Evolutionary conservation across 2,888 invertebrate species (phyloP).

Genomic region (Cancer borealis): DNA sequence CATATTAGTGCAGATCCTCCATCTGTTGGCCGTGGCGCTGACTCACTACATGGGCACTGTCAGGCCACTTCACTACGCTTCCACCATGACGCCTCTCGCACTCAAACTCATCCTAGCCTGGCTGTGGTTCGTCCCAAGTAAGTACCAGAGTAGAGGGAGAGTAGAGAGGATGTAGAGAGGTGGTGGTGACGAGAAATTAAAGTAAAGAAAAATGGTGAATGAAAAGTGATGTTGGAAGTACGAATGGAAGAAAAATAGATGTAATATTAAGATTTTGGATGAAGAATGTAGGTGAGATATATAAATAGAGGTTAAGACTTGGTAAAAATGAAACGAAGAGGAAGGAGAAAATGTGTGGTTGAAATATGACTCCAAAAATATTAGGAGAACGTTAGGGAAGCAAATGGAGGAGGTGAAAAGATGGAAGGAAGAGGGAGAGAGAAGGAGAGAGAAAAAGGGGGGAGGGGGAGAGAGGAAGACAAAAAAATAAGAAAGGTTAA

Average conservation of each 20-base stretch:
- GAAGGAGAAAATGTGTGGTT: background rate
- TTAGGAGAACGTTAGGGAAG: background rate
- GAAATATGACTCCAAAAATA: background rate
- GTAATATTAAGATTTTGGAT: too few species aligned
- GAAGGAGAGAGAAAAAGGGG: background rate
- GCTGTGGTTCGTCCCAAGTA: constrained; percentile 83
- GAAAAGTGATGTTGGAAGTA: too few species aligned
- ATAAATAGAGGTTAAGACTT: too few species aligned
- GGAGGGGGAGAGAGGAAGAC: background rate
- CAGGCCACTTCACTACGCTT: constrained; percentile 84
- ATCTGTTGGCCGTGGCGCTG: constrained; percentile 84
- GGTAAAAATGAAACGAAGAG: background rate
- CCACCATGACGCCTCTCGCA: constrained; percentile 83
- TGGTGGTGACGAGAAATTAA: background rate
- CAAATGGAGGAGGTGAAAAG: background rate
- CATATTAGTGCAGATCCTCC: constrained; percentile 84
- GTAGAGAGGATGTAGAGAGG: background rate
- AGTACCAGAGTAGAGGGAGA: constrained; percentile 66
- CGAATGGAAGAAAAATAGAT: too few species aligned
- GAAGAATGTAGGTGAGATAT: too few species aligned
- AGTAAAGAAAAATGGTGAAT: too few species aligned
- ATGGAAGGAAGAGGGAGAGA: constrained; percentile 14
- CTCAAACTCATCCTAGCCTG: constrained; percentile 82
- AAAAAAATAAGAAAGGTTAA: background rate
- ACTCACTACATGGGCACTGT: constrained; percentile 86